A percentile compares a stretch with the other conserved stretches of the same genome.
These are phyloP conservation scores for Lasioglossum figueresi DNA, from an alignment of 2,888 invertebrate genomes.

Conservation along the genomic window DNA sequence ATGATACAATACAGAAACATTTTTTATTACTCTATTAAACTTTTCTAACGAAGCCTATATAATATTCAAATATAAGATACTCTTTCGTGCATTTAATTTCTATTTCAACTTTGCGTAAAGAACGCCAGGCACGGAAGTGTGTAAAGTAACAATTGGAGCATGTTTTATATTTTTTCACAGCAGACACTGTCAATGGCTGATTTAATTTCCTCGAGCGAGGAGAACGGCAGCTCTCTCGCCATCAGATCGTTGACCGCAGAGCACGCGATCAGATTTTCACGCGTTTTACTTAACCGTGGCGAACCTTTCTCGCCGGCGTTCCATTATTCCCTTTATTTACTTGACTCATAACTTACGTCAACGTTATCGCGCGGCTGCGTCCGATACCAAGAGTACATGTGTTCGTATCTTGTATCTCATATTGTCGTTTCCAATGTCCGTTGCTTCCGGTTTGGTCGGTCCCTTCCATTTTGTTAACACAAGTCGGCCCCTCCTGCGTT, in stretches of 20 bases:
- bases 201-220: constrained; percentile 38
- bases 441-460: constrained; percentile 38
- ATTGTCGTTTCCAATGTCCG: constrained; percentile 52
- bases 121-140: not conserved
- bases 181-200: not conserved
- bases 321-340: constrained; percentile 60
- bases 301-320: constrained; percentile 31
- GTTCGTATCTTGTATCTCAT: constrained; percentile 51
- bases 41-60: not conserved
- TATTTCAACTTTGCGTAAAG: not conserved
- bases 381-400: constrained; percentile 48
- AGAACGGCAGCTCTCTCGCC: constrained; percentile 23
- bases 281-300: not conserved
- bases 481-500: not conserved
- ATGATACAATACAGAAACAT: not conserved
- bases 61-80: not conserved
- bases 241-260: constrained; percentile 24
- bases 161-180: not conserved
- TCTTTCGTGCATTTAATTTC: not conserved
- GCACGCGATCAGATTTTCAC: constrained; percentile 37
- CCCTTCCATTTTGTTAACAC: constrained; percentile 30
- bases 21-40: not conserved
- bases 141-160: not conserved
- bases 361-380: constrained; percentile 54
- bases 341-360: constrained; percentile 54